phyloP scores from a whole-genome alignment of 2,113 vertebrate species.

The Podiceps cristatus region DNA sequence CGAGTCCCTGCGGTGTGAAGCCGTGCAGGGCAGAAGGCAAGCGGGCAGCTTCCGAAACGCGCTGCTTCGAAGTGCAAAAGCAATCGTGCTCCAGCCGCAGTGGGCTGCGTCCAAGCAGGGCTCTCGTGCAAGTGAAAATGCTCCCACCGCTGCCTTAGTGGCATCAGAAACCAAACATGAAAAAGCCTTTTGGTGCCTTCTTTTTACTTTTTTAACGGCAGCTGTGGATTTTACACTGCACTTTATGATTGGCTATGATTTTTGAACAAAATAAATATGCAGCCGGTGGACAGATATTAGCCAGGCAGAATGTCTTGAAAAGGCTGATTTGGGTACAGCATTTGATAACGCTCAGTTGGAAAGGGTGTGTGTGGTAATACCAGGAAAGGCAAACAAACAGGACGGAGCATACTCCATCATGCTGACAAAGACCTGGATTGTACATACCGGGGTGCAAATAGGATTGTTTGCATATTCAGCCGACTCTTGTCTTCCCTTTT shows the following conservation, averaged over 20 bases:
- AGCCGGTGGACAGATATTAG: not conserved
- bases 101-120: not conserved
- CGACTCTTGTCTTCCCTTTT: not conserved
- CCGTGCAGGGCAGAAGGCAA: not conserved
- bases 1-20: not conserved
- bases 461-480: constrained; percentile 22
- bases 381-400: not conserved
- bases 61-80: not conserved
- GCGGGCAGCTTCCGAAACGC: not conserved
- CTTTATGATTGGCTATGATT: not conserved
- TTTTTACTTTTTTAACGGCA: not conserved
- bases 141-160: not conserved
- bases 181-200: not conserved
- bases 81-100: not conserved
- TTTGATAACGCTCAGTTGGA: not conserved
- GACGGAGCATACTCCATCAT: not conserved
- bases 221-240: not conserved
- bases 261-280: not conserved
- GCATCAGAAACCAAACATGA: not conserved
- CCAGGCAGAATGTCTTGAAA: not conserved
- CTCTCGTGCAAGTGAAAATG: not conserved
- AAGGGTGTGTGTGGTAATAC: not conserved
- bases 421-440: constrained; percentile 11
- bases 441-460: not conserved
- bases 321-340: not conserved